Conservation (phyloP, 2,888 invertebrate species). For the Adela reaumurella region DNA sequence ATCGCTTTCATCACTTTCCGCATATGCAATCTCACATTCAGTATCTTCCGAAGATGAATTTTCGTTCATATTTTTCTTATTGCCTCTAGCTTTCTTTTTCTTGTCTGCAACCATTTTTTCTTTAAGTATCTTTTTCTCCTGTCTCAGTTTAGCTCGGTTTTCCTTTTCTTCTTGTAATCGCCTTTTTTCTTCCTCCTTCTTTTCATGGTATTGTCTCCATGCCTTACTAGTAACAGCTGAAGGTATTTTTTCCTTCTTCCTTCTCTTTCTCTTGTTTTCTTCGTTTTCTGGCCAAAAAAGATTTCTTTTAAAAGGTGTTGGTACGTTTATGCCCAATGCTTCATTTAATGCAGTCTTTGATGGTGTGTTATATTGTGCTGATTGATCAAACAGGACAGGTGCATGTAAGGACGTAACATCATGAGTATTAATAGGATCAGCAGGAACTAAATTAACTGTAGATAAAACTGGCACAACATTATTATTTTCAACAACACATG, state of each 20-base stretch:
- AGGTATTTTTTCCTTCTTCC: constrained; percentile 3
- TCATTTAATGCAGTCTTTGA: neutral
- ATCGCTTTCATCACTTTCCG: neutral
- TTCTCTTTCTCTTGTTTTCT: constrained; percentile 1
- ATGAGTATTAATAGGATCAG: too few species aligned
- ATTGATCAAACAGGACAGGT: too few species aligned
- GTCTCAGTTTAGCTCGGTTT: constrained; percentile 1
- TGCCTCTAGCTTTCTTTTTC: neutral
- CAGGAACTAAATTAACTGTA: too few species aligned
- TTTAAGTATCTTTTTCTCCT: constrained; percentile 3
- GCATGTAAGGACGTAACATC: too few species aligned
- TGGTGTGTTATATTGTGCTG: constrained; percentile 1
- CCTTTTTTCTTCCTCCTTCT: constrained; percentile 3
- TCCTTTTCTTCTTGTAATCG: constrained; percentile 3
- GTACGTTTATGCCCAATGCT: constrained; percentile 2
- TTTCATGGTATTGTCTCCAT: constrained; percentile 2
- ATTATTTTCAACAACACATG: too few species aligned
- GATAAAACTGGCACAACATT: too few species aligned
- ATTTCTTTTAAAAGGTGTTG: constrained; percentile 5
- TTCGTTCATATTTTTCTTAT: neutral
- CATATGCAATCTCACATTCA: neutral
- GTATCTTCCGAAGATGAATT: neutral
- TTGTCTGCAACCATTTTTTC: neutral
- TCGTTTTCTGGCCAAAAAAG: constrained; percentile 5
- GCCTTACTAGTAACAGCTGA: constrained; percentile 2